phyloP scores from a whole-genome alignment of 2,888 invertebrate genomes.

The Eupithecia tripunctaria region DNA sequence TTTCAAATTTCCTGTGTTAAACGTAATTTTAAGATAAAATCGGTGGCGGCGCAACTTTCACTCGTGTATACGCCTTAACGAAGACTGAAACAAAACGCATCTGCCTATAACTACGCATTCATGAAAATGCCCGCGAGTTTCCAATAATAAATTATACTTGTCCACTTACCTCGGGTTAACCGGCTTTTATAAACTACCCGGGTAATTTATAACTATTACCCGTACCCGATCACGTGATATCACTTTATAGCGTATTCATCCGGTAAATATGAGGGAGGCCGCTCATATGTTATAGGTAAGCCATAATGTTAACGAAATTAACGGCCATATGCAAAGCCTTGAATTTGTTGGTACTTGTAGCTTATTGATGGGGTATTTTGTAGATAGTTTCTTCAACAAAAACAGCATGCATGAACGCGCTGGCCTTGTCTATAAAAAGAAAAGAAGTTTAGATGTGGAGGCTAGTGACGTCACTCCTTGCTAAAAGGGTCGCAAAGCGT shows the following conservation, averaged over 20 bases:
- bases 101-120: slow-evolving; percentile 56
- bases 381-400: neutral
- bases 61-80: too few species aligned
- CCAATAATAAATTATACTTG: slow-evolving; percentile 83
- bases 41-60: too few species aligned
- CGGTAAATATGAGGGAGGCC: slow-evolving; percentile 79
- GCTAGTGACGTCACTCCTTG: too few species aligned
- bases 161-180: slow-evolving; percentile 84
- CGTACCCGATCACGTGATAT: slow-evolving; percentile 83
- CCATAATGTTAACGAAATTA: slow-evolving; percentile 54
- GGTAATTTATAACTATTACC: slow-evolving; percentile 85
- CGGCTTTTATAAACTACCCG: slow-evolving; percentile 84
- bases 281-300: slow-evolving; percentile 68
- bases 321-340: slow-evolving; percentile 43
- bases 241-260: slow-evolving; percentile 82
- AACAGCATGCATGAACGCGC: neutral
- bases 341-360: slow-evolving; percentile 35
- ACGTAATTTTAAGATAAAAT: too few species aligned
- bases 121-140: slow-evolving; percentile 80
- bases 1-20: too few species aligned
- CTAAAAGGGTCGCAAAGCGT: too few species aligned
- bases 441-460: too few species aligned
- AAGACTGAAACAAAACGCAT: slow-evolving; percentile 23
- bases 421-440: too few species aligned
- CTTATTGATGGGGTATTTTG: neutral